phyloP scores from a whole-genome alignment of 2,888 invertebrate species.

The Ectropis crepuscularia region DNA sequence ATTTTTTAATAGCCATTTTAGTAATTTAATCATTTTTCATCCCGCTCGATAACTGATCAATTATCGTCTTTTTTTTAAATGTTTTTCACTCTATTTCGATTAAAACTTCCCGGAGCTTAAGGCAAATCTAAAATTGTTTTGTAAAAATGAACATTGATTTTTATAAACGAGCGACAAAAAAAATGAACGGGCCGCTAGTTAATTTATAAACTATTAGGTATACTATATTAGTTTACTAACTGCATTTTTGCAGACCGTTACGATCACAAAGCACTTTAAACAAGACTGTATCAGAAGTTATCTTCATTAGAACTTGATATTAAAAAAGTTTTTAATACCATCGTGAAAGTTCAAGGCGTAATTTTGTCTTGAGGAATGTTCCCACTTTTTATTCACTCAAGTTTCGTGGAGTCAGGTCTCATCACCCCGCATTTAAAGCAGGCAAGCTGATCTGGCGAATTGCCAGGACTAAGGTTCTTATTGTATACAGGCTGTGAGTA shows the following conservation, averaged over 20 bases:
- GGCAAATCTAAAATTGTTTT: no score
- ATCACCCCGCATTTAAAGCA: slow-evolving; percentile 29
- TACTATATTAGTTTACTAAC: no score
- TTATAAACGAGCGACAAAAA: no score
- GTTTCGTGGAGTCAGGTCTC: slow-evolving; percentile 32
- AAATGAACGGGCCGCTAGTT: no score
- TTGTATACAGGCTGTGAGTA: not conserved
- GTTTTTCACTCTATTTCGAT: no score
- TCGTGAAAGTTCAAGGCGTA: slow-evolving; percentile 50
- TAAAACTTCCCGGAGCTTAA: no score
- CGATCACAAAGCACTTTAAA: slow-evolving; percentile 13
- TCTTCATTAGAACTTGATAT: slow-evolving; percentile 54
- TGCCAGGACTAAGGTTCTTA: slow-evolving; percentile 9
- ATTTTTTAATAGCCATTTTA: no score
- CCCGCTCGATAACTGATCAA: no score
- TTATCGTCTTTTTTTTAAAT: no score
- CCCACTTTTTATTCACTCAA: slow-evolving; percentile 43
- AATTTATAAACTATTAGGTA: no score
- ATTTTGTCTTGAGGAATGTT: slow-evolving; percentile 50
- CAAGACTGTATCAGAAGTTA: slow-evolving; percentile 36
- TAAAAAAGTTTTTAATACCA: slow-evolving; percentile 57
- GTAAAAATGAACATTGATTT: no score
- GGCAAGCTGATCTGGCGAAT: slow-evolving; percentile 23
- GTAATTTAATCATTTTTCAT: no score
- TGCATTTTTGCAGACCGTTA: not conserved